Evolutionary conservation across 2,888 invertebrate genomes (phyloP).

Genomic region (Hirudinaria manillensis): DNA sequence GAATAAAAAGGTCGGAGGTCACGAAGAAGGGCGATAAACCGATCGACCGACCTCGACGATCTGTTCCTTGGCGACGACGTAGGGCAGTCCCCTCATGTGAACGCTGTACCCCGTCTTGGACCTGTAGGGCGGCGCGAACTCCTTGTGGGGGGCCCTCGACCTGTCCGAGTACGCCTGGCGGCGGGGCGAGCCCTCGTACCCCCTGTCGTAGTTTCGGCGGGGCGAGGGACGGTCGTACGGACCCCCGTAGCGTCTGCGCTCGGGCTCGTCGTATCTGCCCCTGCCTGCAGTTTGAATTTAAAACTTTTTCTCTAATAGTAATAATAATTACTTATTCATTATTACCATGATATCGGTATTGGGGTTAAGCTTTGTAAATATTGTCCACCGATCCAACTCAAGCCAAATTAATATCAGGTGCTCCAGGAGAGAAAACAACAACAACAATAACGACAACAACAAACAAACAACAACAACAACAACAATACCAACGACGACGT

Average conservation of each 20-base stretch:
- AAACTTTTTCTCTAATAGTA: too few relatives aligned
- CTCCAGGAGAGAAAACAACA: too few relatives aligned
- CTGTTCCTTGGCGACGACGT: constrained; percentile 25
- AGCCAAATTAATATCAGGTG: too few relatives aligned
- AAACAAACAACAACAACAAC: too few relatives aligned
- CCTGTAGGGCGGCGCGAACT: neutral
- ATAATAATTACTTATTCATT: too few relatives aligned
- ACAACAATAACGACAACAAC: too few relatives aligned
- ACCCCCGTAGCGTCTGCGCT: neutral
- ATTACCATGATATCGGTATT: too few relatives aligned
- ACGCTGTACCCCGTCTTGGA: constrained; percentile 27
- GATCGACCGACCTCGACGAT: constrained; percentile 22
- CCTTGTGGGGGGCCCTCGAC: neutral
- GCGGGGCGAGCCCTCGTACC: neutral
- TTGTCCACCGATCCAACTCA: too few relatives aligned
- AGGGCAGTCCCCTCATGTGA: constrained; percentile 29
- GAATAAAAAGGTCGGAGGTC: neutral
- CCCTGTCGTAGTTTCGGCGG: neutral
- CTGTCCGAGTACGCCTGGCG: neutral
- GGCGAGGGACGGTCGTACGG: constrained; percentile 8
- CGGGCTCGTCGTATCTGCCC: neutral
- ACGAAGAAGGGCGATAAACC: neutral
- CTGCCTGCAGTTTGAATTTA: constrained; percentile 3
- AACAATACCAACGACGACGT: too few relatives aligned
- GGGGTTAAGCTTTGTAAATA: too few relatives aligned